Conservation (phyloP, 2,113 vertebrate species). For the Bambusicola thoracicus region DNA sequence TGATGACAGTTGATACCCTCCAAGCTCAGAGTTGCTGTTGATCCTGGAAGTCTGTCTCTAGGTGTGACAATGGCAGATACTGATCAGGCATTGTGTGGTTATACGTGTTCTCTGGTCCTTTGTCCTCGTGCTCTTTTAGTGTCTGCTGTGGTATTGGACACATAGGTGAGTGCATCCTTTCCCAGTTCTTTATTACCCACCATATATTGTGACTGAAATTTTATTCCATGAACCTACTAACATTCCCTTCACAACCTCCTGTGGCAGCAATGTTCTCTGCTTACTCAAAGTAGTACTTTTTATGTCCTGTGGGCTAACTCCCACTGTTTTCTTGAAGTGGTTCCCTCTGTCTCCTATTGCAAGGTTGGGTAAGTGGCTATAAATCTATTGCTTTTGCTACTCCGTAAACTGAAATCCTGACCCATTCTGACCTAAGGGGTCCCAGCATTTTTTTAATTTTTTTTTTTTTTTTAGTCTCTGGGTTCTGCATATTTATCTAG, state of each 20-base stretch:
- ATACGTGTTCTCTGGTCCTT: neutral
- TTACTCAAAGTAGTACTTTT: neutral
- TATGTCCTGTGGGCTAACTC: neutral
- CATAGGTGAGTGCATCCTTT: accelerated
- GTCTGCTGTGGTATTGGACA: neutral
- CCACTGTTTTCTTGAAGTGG: neutral
- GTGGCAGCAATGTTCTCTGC: neutral
- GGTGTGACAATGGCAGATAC: accelerated
- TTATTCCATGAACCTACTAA: neutral
- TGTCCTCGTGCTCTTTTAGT: neutral
- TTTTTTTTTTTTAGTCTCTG: neutral
- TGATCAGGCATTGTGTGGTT: neutral
- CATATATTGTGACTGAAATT: neutral
- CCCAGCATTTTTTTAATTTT: neutral
- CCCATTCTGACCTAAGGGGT: neutral
- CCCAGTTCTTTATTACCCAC: neutral
- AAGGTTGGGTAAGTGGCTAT: neutral
- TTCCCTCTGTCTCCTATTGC: neutral
- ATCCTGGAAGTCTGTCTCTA: neutral
- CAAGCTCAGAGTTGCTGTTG: neutral
- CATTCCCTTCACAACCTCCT: neutral
- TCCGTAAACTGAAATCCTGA: neutral
- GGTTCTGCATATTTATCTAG: neutral
- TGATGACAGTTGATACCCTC: neutral
- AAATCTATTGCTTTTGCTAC: accelerated